These are phyloP conservation scores for Lagopus muta DNA, from an alignment of 2,113 vertebrate genomes.

Conservation along the genomic window DNA sequence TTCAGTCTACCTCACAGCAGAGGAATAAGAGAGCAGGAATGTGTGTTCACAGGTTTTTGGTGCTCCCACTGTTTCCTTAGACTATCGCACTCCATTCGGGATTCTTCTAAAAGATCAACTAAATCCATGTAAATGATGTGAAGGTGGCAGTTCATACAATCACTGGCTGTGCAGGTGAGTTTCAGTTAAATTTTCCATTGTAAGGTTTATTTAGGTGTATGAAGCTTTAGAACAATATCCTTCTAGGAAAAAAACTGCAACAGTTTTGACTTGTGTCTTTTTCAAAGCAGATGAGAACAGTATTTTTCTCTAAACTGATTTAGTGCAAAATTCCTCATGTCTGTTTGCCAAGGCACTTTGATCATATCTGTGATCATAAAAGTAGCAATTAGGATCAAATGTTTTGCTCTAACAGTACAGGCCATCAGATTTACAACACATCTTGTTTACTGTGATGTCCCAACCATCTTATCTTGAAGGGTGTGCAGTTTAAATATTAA, in stretches of 20 bases:
- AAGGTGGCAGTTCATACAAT: conserved; percentile 66
- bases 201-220: conserved; percentile 7
- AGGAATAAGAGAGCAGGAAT: not conserved
- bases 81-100: conserved; percentile 4
- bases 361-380: not conserved
- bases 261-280: not conserved
- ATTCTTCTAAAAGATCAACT: conserved; percentile 43
- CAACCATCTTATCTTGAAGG: not conserved
- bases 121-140: conserved; percentile 57
- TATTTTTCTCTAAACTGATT: not conserved
- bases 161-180: conserved; percentile 74
- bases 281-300: not conserved
- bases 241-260: not conserved
- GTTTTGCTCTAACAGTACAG: not conserved
- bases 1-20: not conserved
- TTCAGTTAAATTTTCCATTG: conserved; percentile 37
- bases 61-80: not conserved
- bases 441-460: not conserved
- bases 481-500: not conserved
- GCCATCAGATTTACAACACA: not conserved
- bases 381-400: not conserved
- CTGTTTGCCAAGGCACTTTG: conserved; percentile 44
- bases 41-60: not conserved
- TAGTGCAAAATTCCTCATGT: conserved; percentile 16
- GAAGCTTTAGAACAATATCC: not conserved